These are phyloP conservation scores for Conchocele bisecta DNA, from an alignment of 2,888 invertebrate species.

Conservation along the genomic window DNA sequence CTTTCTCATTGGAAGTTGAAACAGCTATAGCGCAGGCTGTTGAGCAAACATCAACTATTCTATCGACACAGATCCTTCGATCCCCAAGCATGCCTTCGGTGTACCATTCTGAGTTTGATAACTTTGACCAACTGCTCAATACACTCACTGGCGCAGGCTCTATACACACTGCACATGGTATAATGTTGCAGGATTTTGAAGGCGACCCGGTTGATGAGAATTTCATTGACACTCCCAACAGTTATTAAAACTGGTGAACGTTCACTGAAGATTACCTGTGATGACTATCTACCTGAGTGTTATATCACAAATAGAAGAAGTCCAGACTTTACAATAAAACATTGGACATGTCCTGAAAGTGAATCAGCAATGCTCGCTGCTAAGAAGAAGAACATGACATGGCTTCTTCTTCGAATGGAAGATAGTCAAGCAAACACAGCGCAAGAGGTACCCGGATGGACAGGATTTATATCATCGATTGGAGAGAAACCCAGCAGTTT, in stretches of 20 bases:
- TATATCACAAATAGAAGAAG: conserved; percentile 27
- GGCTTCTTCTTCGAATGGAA: conserved; percentile 5
- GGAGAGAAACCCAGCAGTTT: conserved; percentile 27
- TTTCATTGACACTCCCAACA: conserved; percentile 9
- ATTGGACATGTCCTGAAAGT: background rate
- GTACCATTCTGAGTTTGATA: conserved; percentile 63
- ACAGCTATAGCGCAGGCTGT: conserved; percentile 52
- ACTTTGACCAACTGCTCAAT: conserved; percentile 56
- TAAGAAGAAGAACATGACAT: background rate
- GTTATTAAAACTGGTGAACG: background rate
- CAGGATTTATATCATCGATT: conserved; percentile 47
- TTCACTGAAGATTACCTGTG: background rate
- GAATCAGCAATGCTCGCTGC: background rate
- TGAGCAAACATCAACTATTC: conserved; percentile 39
- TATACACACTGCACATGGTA: conserved; percentile 60
- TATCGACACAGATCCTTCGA: conserved; percentile 47
- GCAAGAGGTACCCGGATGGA: conserved; percentile 38
- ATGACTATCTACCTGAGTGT: conserved; percentile 26
- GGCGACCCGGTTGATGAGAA: background rate
- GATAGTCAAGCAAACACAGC: background rate
- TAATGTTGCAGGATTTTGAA: conserved; percentile 59
- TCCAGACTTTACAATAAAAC: background rate
- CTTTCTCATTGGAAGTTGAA: conserved; percentile 38
- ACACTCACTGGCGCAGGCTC: conserved; percentile 42
- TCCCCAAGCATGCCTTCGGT: conserved; percentile 26